Conservation (phyloP, 2,888 invertebrate genomes). For the Eucera pruinosa region DNA sequence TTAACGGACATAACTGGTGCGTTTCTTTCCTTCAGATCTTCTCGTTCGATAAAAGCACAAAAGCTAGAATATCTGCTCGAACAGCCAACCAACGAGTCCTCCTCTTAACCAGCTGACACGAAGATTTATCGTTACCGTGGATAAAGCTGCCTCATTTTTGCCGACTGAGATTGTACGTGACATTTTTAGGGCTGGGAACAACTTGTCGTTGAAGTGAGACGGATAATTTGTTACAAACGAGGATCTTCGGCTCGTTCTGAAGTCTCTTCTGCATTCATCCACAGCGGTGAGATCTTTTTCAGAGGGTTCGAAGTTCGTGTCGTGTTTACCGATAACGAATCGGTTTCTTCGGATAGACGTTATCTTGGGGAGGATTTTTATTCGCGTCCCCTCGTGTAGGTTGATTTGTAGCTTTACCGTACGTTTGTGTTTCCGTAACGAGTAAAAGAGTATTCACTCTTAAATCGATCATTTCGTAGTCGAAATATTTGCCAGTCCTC, state of each 20-base stretch:
- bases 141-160: conserved; percentile 12
- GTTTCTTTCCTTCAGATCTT: conserved; percentile 14
- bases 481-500: no score
- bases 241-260: neutral
- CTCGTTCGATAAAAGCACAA: neutral
- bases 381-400: neutral
- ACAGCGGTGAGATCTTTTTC: neutral
- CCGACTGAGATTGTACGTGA: conserved; percentile 5
- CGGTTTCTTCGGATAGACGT: neutral
- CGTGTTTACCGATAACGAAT: conserved; percentile 2
- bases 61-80: neutral
- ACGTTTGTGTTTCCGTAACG: neutral
- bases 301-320: neutral
- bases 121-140: conserved; percentile 26
- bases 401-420: neutral
- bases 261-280: neutral
- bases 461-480: no score
- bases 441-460: no score
- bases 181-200: neutral
- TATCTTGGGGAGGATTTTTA: neutral
- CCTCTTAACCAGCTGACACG: conserved; percentile 1
- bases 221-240: conserved; percentile 7
- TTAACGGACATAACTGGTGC: conserved; percentile 26
- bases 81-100: neutral
- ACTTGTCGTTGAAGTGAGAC: neutral